Conservation (phyloP, 2,888 invertebrate genomes). For the Criorhina ranunculi region DNA sequence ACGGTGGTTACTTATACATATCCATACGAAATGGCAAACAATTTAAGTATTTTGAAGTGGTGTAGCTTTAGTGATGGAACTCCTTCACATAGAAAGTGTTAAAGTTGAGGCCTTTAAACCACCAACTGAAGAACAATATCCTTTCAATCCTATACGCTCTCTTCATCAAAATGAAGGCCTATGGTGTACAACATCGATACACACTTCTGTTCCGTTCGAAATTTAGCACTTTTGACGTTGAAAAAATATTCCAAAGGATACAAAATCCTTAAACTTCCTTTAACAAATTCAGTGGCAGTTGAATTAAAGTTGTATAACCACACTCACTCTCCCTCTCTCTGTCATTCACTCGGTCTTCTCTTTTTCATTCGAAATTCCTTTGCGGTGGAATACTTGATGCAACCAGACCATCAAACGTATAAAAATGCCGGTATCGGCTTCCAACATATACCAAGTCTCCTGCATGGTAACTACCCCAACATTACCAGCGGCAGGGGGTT, state of each 20-base stretch:
- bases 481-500: slow-evolving; percentile 38
- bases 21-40: too few species aligned
- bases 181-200: neutral
- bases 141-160: neutral
- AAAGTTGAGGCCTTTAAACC: too few species aligned
- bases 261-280: neutral
- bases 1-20: too few species aligned
- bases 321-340: neutral
- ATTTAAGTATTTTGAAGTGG: too few species aligned
- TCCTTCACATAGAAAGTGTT: too few species aligned
- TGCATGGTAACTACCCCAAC: slow-evolving; percentile 24
- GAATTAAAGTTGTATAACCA: slow-evolving; percentile 16
- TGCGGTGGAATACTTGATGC: slow-evolving; percentile 4
- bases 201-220: slow-evolving; percentile 1
- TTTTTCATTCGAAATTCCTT: neutral
- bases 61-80: too few species aligned
- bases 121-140: neutral
- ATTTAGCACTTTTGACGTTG: slow-evolving; percentile 11
- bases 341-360: too few species aligned
- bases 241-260: slow-evolving; percentile 20
- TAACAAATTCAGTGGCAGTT: slow-evolving; percentile 28
- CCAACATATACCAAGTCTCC: slow-evolving; percentile 7
- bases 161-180: slow-evolving; percentile 6
- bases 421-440: slow-evolving; percentile 43
- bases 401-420: neutral